Base-by-base conservation (phyloP, 2,113 vertebrate species). In the Scalopus aquaticus region DNA sequence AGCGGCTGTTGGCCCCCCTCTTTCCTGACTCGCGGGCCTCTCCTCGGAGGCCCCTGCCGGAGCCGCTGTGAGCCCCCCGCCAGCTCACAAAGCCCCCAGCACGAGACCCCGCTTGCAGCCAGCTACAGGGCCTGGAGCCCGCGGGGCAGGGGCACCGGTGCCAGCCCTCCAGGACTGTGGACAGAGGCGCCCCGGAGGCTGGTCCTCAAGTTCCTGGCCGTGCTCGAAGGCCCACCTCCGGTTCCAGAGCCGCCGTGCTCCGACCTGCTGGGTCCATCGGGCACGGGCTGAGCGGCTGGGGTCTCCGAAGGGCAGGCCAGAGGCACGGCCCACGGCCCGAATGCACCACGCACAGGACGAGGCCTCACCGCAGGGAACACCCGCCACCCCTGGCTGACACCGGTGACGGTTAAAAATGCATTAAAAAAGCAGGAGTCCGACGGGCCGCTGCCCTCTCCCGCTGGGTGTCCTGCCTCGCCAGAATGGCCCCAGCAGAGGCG, bases 301-400 rank as follows among this genome's bases (percentile, higher is more conserved):
- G 46, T 49, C 46, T 49, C 46, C 46, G 10, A 9, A 44, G 44
- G 44, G 44, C 5, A 44, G 46, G 46, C 2, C 46, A 49, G 46
- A 10, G 46, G 7, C 46, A 49, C 46, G n/a, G n/a, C n/a, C n/a
- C n/a, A n/a, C n/a, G n/a, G n/a, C n/a, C n/a, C n/a, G n/a, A n/a
- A n/a, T 49, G 46, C 46, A 49, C 46, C 46, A 44, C 8, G 11
- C 46, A 44, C 10, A 2, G 46, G 46, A 49, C 46, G 46, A 49
- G 44, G 44, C 44, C 44, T 44, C 44, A 9, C 16, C 32, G 19
- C 3, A 62, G 22, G 46, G 20, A 19, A 32, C 20, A 9, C 3
- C 4, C 9, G 39, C 0, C 0, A 4, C 6, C 24, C 64, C 11
- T 9, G 15, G 42, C 35, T 7, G 5, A 16, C 44, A 10, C 67